Evolutionary conservation across 2,113 vertebrate species (phyloP), one percentile per base, ranked within the genome.

Genomic region (Macheiramphus alcinus): DNA sequence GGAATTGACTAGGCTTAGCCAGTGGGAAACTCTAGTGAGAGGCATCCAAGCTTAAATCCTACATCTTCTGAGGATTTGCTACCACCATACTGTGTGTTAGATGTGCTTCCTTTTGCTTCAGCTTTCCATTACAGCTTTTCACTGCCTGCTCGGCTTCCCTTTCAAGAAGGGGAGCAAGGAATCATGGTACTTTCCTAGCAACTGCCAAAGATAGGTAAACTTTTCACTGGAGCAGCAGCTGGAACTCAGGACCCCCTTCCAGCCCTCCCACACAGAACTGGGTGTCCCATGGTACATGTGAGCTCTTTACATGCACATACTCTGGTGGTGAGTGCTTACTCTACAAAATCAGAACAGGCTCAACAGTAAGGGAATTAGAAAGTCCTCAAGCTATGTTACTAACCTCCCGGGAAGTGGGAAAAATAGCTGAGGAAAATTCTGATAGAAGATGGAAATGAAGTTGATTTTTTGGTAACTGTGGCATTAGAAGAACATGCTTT

Each of bases 221-320:
- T 58, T 52, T 59, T 61, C 13, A 47, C 14, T 82, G 91, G 70
- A 89, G 61, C 47, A 70, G 86, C 72, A 92, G 72, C 55, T 71
- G 72, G 63, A 78, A 34, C 40, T 86, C 7, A 0, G 61, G 65
- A 74, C 20, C 13, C 17, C 17, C 38, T 91, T 71, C 50, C 29
- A 63, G 27, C 19, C 17, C 25, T 59, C 9, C 5, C 26, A 29
- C 23, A 9, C 16, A 26, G 55, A 61, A 25, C 15, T 29, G n/a
- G 13, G 12, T 55, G 47, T 85, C 47, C 43, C 3, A 0, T 52
- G 52, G 43, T 56, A 29, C 0, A 0, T 25, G n/a, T 84, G 47
- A 50, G 63, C 42, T 90, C 36, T 4, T 22, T 22, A 38, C 17
- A 13, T 32, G 22, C 19, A 3, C 8, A 1, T 68, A 6, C 26